Base-by-base conservation (phyloP, 2,797 vertebrate genomes). In the Microcaecilia unicolor region DNA sequence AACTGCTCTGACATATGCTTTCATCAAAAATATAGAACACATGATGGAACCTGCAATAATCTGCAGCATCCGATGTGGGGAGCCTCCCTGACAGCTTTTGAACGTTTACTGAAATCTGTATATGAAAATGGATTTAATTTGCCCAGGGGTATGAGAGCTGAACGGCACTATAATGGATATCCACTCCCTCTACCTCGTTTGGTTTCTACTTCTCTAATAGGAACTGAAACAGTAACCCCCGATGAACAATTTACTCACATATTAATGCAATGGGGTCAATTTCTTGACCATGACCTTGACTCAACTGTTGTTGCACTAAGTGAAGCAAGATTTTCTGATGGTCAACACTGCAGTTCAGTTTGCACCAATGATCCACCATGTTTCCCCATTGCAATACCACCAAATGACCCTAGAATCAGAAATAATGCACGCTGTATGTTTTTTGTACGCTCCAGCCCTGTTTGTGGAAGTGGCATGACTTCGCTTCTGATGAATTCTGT, bases 221-320 rank as follows among this genome's bases (percentile, higher is more conserved):
- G 92, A 16, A 86, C 96, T 0, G 93, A 99, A 76, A 78, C 83
- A 2, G 55, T 97, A 46, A 98, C 94, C 3, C 91, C 94, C 0
- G 96, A 99, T 0, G 83, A 84, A 30, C 85, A 85, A 31, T 97
- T 90, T 74, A 97, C 93, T 0, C 96, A 99, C 74, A 97, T 99
- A 88, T 76, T 96, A 8, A 99, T 99, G 96, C 96, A 99, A 54
- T 99, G 96, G 96, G 96, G 96, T 18, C 96, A 99, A 69, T 99
- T 99, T 58, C 78, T 99, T 4, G 96, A 99, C 75, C 96, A 99
- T 0, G 96, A 99, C 51, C 58, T 99, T 56, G 96, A 98, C 57
- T 86, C 90, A 4, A 98, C 96, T 0, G 96, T 99, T 47, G 88
- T 73, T 7, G 87, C 96, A 0, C 81, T 99, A 28, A 99, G 96